A percentile compares a stretch with the other conserved stretches of the same genome.
Conservation (phyloP, 2,797 vertebrate genomes). For the Manis pentadactyla region DNA sequence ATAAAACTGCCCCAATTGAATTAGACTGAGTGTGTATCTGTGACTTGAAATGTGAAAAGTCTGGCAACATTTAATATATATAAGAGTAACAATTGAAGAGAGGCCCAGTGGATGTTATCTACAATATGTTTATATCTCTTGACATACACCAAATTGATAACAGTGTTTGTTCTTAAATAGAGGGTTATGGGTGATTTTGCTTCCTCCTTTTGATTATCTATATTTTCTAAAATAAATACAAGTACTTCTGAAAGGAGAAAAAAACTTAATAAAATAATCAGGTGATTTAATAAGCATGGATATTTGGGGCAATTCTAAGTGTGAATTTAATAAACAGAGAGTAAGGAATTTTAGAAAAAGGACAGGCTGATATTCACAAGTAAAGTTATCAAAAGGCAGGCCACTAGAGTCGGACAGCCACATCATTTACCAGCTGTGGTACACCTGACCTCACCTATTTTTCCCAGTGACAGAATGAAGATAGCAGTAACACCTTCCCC, state of each 20-base stretch:
- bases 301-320: not conserved
- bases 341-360: not conserved
- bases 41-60: not conserved
- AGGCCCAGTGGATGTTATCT: not conserved
- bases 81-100: not conserved
- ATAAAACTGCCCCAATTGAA: not conserved
- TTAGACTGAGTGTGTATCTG: not conserved
- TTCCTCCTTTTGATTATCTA: not conserved
- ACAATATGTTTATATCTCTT: not conserved
- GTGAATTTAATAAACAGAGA: not conserved
- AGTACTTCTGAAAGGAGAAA: not conserved
- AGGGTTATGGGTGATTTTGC: not conserved
- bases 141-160: not conserved
- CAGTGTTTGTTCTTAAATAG: not conserved
- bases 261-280: not conserved
- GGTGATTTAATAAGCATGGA: not conserved
- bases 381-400: not conserved
- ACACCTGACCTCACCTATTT: not conserved
- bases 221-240: constrained; percentile 7
- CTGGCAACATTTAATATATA: not conserved
- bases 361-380: not conserved
- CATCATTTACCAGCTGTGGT: not conserved
- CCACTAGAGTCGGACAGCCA: not conserved
- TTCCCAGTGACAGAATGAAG: not conserved
- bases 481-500: not conserved